Base-by-base conservation (phyloP, 2,888 invertebrate genomes). In the Drepanosiphum platanoidis region DNA sequence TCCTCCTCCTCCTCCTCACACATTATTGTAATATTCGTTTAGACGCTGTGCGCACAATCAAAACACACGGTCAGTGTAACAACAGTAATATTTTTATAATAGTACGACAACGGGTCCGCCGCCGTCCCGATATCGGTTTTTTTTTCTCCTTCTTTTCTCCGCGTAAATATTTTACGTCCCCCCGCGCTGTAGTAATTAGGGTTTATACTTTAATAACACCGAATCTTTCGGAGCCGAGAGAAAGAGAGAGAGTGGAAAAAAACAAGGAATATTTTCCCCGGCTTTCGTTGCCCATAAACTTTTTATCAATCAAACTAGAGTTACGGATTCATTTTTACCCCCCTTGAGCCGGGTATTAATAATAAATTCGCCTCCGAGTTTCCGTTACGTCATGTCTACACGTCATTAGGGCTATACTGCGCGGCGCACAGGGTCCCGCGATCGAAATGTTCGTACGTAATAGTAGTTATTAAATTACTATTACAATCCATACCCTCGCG, bases 281-380 rank as follows among this genome's bases (percentile, higher is more conserved):
- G 74, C 83, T 83, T 66, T 83, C 83, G 36, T 34, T 75, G 66
- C 66, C 74, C 27, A 83, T 83, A 83, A 75, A 83, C 64, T 66
- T 83, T 83, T 83, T 83, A 83, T 83, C 83, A 83, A 75, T 83
- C 83, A 83, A 83, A 83, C 75, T 8, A n/a, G 27, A 27, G 34
- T 80, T 61, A 61, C 42, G 61, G 46, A 71, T 64, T 74, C 74
- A 27, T 83, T 64, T 74, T 83, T 66, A 39, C 58, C 30, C 39
- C 27, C 30, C 64, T 32, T 13, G 34, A 32, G 27, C 46, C 11
- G 27, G n/a, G 34, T 34, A 66, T 83, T 83, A 83, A 83, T 83
- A 83, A 75, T 83, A 74, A 83, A 75, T 74, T 74, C 74, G 11
- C 11, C 11, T n/a, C n/a, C 13, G 61, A 81, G 81, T 61, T 61